Base-by-base conservation (phyloP, 1,140 invertebrate species). In the Macrotrachela quadricornifera region DNA sequence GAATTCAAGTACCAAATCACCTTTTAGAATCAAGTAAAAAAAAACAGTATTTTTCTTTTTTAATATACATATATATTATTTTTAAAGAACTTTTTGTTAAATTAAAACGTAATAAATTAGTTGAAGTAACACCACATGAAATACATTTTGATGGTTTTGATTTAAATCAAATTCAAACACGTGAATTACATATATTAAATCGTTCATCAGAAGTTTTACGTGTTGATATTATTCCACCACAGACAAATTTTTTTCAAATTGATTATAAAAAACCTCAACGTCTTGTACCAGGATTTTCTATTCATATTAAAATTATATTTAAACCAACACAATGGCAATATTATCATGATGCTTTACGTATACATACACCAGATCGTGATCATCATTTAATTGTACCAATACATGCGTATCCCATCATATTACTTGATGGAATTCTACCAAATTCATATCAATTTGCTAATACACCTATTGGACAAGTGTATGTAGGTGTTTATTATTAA, bases 341-440 rank as follows among this genome's bases (percentile, higher is more conserved):
- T 50, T 70, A 70, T 56, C 68, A 70, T 61, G 68, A 70, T 50
- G 65, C 64, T 45, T 64, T 70, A 37, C 56, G 66, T 44, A 68
- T 70, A 40, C 63, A 38, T 47, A 46, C 44, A 14, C 21, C 42
- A 15, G 51, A 46, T 39, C 66, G 63, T 16, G 66, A 70, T 46
- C 65, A 70, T 43, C 69, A 70, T 50, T 50, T 70, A 1, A 52
- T 68, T 13, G 63, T 70, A 46, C 68, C 68, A 10, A 66, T 70
- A 18, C 68, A 70, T 63, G 67, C 64, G 13, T 70, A 69, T 49
- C 68, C 68, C 39, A 61, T 69, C 15, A 65, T 70, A 64, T 62
- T 61, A 45, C 63, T 61, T 1, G 60, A 62, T 46, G 61, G 64
- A 38, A 69, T 70, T 52, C 68, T 67, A 45, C 49, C 59, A n/a